These are phyloP conservation scores for Geotria australis DNA, from an alignment of 2,797 vertebrate species.

Conservation along the genomic window DNA sequence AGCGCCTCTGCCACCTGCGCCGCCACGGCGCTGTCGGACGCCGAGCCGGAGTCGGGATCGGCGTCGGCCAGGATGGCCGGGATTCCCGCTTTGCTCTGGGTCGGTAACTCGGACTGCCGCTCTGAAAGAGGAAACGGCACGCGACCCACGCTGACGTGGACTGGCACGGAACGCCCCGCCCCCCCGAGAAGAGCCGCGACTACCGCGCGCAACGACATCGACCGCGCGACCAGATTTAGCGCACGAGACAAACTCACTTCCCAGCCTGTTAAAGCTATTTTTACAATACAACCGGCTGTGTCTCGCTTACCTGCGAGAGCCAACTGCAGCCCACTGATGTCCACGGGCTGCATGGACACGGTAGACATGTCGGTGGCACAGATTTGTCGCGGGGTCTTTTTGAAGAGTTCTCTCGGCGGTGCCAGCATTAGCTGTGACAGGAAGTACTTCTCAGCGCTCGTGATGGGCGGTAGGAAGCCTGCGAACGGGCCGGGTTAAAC, in stretches of 20 bases:
- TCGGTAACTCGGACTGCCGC: slow-evolving; percentile 82
- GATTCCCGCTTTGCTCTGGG: slow-evolving; percentile 89
- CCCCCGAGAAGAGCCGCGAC: too few species aligned
- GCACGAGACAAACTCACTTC: too few species aligned
- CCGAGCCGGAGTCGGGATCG: slow-evolving; percentile 86
- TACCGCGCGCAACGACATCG: too few species aligned
- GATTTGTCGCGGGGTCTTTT: slow-evolving; percentile 86
- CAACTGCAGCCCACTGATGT: slow-evolving; percentile 83
- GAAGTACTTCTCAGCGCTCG: slow-evolving; percentile 84
- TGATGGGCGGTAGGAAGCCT: slow-evolving; percentile 91
- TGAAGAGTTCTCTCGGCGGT: slow-evolving; percentile 75
- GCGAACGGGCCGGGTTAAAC: slow-evolving; percentile 2
- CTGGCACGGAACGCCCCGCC: too few species aligned
- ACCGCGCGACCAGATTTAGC: too few species aligned
- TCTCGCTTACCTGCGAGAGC: slow-evolving; percentile 30
- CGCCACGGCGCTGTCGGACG: slow-evolving; percentile 80
- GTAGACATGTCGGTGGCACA: slow-evolving; percentile 61
- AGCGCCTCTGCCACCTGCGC: slow-evolving; percentile 89
- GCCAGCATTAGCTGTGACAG: slow-evolving; percentile 92
- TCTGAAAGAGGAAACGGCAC: slow-evolving; percentile 15
- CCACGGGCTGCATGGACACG: slow-evolving; percentile 43
- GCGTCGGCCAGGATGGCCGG: slow-evolving; percentile 89
- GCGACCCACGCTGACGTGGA: too few species aligned
- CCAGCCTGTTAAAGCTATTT: too few species aligned
- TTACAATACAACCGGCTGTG: too few species aligned